Evolutionary conservation across 2,113 vertebrate species (phyloP), one percentile per base, ranked within the genome.

Genomic region (Ammodytes marinus): DNA sequence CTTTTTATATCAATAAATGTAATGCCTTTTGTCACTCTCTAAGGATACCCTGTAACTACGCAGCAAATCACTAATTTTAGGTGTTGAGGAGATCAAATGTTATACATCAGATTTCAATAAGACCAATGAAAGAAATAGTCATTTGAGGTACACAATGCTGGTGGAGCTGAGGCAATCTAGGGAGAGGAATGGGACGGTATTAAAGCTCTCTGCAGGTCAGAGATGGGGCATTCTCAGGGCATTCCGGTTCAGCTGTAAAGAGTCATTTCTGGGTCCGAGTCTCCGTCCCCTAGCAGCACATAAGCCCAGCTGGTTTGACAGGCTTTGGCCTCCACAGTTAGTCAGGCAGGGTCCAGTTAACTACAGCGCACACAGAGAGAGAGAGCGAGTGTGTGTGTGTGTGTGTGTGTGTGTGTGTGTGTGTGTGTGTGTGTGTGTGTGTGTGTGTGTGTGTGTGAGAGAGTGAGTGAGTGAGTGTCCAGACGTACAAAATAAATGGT

Each of bases 211-310:
- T 15, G 12, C 39, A 65, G 70, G 54, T 67, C 40, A 79, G 40
- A 55, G n/a, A 46, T 61, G 54, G 14, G 52, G 77, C 80, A n/a
- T n/a, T n/a, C n/a, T n/a, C n/a, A 76, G 63, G 78, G 82, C 45
- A 74, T 60, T 79, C 69, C 37, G 15, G 74, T 74, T 73, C 4
- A 65, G 27, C 3, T 70, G 65, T 58, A 55, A 45, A 43, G 15
- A 67, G 52, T 52, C 0, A 68, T 68, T 69, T 53, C 39, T 72
- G 50, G 27, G 8, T 49, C 58, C 58, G 8, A 35, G 3, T 60
- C 61, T 50, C 27, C 13, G 14, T 77, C 8, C 63, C 27, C 66
- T 65, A 63, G 19, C 19, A 35, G 61, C 45, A 74, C 5, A 49
- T 42, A 13, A 45, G 8, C 3, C 27, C 66, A 78, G 57, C 52